These are phyloP conservation scores for Entomobrya multifasciata DNA, from an alignment of 2,888 invertebrate genomes.

Conservation along the genomic window DNA sequence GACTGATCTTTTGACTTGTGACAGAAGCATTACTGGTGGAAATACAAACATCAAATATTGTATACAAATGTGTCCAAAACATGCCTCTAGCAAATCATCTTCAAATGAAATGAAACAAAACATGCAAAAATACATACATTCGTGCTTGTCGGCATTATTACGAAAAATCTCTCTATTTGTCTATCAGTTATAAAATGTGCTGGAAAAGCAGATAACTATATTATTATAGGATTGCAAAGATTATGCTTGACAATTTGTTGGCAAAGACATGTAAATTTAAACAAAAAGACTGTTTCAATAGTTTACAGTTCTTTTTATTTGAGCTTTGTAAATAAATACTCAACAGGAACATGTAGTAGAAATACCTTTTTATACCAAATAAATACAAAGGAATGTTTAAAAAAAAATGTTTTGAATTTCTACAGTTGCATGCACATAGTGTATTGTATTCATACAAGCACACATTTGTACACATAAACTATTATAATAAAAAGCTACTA, in stretches of 20 bases:
- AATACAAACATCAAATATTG: slow-evolving; percentile 70
- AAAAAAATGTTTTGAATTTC: too few relatives aligned
- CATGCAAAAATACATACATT: slow-evolving; percentile 28
- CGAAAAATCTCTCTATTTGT: not conserved
- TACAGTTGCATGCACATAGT: too few relatives aligned
- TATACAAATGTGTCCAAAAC: slow-evolving; percentile 67
- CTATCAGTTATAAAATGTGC: not conserved
- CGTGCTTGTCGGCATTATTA: slow-evolving; percentile 35
- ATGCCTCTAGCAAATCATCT: slow-evolving; percentile 57
- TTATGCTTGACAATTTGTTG: not conserved
- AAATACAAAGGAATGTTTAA: too few relatives aligned
- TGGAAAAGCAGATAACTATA: not conserved
- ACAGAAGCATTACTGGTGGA: slow-evolving; percentile 51
- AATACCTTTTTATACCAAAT: too few relatives aligned
- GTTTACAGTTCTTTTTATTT: not conserved
- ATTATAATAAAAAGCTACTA: too few relatives aligned
- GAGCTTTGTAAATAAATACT: too few relatives aligned
- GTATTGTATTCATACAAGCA: too few relatives aligned
- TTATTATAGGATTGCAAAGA: too few relatives aligned
- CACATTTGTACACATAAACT: too few relatives aligned
- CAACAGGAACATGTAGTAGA: too few relatives aligned
- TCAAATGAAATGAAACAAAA: slow-evolving; percentile 8
- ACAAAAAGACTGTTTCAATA: not conserved
- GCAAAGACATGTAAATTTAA: not conserved
- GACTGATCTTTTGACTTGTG: slow-evolving; percentile 69